Percentiles rank a stretch among this genome's conserved stretches.
Evolutionary conservation across 2,797 vertebrate species (phyloP).

Genomic region (Malurus splendens): DNA sequence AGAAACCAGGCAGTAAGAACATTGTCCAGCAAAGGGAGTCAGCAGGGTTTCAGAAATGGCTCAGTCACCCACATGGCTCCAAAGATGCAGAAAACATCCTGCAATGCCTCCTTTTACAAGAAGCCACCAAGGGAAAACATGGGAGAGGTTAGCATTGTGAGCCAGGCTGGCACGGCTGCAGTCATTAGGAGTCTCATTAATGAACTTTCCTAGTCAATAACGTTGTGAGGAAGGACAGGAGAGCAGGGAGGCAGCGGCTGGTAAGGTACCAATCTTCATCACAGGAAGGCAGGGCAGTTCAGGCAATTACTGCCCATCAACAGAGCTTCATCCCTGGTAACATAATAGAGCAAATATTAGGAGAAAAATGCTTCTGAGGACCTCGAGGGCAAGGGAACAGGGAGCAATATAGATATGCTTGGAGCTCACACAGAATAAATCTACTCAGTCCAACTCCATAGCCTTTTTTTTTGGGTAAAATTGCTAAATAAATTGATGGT

Average conservation of each 20-base stretch:
- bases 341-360: conserved; percentile 48
- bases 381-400: conserved; percentile 8
- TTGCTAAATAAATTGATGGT: conserved; percentile 37
- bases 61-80: background rate
- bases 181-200: conserved; percentile 37
- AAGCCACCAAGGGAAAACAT: background rate
- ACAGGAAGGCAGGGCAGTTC: background rate
- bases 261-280: conserved; percentile 27
- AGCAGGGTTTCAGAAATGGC: background rate
- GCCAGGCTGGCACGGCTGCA: background rate
- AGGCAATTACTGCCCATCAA: conserved; percentile 50
- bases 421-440: conserved; percentile 36
- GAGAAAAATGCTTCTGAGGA: conserved; percentile 41
- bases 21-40: background rate
- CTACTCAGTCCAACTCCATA: background rate
- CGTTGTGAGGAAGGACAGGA: background rate
- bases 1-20: background rate
- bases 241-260: background rate
- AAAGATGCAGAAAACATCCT: background rate
- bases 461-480: conserved; percentile 49
- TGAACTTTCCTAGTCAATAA: conserved; percentile 45
- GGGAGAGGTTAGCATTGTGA: background rate
- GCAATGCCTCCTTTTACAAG: background rate
- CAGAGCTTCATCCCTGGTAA: conserved; percentile 10
- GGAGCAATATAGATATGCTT: conserved; percentile 32